Evolutionary conservation across 2,797 vertebrate species (phyloP).

Genomic region (Clarias fuscus): DNA sequence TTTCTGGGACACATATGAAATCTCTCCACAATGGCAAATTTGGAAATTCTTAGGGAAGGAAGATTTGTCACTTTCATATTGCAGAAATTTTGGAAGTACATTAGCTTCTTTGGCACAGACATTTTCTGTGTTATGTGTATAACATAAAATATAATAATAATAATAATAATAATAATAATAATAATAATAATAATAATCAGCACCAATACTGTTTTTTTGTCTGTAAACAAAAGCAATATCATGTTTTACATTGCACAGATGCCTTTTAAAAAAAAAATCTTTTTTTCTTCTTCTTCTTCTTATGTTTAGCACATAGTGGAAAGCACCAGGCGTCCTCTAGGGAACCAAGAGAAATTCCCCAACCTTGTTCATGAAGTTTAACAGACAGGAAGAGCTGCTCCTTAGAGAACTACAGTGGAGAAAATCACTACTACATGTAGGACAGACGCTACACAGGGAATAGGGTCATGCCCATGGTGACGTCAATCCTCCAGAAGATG

Average conservation of each 20-base stretch:
- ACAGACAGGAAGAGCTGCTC: not conserved
- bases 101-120: no score
- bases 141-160: no score
- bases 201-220: no score
- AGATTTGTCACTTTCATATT: no score
- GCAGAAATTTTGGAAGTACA: no score
- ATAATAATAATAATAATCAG: no score
- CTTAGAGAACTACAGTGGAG: not conserved
- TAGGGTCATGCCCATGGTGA: not conserved
- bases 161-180: no score
- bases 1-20: no score
- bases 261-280: not conserved
- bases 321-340: not conserved
- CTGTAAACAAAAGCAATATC: not conserved
- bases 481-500: conserved; percentile 65
- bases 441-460: not conserved
- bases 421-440: not conserved
- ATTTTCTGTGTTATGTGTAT: no score
- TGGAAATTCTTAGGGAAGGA: no score
- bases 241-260: not conserved
- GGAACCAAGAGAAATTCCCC: not conserved
- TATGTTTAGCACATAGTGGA: not conserved
- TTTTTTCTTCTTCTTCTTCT: not conserved
- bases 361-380: not conserved
- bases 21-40: no score